Percentiles rank a stretch among this genome's conserved stretches.
phyloP scores from a whole-genome alignment of 2,797 vertebrate species.

The Delichon dasypus region DNA sequence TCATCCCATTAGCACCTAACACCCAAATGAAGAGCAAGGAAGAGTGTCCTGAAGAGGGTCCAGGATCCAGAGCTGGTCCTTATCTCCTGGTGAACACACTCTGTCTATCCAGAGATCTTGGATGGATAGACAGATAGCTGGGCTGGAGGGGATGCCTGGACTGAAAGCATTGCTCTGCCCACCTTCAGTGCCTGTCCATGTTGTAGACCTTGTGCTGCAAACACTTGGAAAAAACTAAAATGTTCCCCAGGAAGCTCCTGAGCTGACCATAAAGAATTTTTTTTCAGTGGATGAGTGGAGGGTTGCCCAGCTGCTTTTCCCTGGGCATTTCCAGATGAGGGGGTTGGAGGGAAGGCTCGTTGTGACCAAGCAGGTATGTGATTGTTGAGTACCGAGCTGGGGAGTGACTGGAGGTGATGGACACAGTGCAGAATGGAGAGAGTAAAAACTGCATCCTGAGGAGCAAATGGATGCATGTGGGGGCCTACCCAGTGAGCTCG shows the following conservation, averaged over 20 bases:
- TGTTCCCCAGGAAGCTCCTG: background rate
- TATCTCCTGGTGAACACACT: background rate
- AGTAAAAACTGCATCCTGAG: background rate
- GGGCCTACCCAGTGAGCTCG: rapidly evolving
- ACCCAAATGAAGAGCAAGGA: too few relatives aligned
- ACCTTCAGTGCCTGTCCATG: background rate
- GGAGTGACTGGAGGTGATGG: background rate
- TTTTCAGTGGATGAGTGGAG: background rate
- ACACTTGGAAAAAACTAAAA: background rate
- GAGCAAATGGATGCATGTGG: background rate
- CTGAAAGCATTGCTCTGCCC: background rate
- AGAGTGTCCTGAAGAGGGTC: too few relatives aligned
- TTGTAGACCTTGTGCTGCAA: background rate
- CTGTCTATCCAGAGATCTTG: background rate
- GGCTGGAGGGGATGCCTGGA: background rate
- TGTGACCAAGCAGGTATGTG: background rate
- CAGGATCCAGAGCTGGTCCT: background rate
- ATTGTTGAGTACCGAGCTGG: background rate
- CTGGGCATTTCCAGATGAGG: background rate
- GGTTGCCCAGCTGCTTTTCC: background rate
- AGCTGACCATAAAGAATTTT: background rate
- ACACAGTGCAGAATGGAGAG: background rate
- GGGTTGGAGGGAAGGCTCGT: background rate
- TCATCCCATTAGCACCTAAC: too few relatives aligned
- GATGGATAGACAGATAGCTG: too few relatives aligned